These are phyloP conservation scores for Polyploca ridens DNA, from an alignment of 2,888 invertebrate species.

Conservation along the genomic window DNA sequence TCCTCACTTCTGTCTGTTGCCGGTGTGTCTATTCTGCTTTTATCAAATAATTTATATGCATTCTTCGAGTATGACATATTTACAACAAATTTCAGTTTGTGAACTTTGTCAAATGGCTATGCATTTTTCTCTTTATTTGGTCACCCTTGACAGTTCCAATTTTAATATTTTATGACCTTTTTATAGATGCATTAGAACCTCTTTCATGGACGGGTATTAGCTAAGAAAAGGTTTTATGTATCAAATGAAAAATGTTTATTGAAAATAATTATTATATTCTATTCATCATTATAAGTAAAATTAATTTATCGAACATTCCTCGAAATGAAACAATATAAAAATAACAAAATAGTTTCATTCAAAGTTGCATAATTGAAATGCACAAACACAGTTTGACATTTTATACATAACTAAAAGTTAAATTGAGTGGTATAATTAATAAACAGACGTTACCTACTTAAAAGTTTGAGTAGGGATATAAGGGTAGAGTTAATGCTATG, in stretches of 20 bases:
- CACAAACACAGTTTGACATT: constrained; percentile 17
- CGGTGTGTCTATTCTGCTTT: constrained; percentile 61
- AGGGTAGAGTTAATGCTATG: background rate
- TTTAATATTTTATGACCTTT: constrained; percentile 50
- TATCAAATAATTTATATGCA: constrained; percentile 71
- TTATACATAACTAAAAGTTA: constrained; percentile 18
- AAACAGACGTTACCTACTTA: constrained; percentile 7
- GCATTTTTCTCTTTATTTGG: constrained; percentile 67
- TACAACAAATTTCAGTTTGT: constrained; percentile 81
- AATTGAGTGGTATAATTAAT: constrained; percentile 13
- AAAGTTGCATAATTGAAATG: constrained; percentile 30
- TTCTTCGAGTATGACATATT: constrained; percentile 81
- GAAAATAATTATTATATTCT: constrained; percentile 77
- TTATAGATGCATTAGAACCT: constrained; percentile 14
- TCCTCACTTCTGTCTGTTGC: constrained; percentile 54
- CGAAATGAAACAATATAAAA: constrained; percentile 64
- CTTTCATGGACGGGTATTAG: constrained; percentile 8
- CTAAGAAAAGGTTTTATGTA: constrained; percentile 17
- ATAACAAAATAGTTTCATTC: constrained; percentile 54
- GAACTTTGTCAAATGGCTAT: constrained; percentile 76
- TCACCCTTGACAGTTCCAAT: constrained; percentile 68
- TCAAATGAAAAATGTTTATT: constrained; percentile 49
- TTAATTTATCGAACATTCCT: constrained; percentile 59
- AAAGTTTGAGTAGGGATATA: constrained; percentile 13
- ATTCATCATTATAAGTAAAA: constrained; percentile 71